Conservation (phyloP, 2,113 vertebrate genomes). For the Sakesphorus luctuosus region DNA sequence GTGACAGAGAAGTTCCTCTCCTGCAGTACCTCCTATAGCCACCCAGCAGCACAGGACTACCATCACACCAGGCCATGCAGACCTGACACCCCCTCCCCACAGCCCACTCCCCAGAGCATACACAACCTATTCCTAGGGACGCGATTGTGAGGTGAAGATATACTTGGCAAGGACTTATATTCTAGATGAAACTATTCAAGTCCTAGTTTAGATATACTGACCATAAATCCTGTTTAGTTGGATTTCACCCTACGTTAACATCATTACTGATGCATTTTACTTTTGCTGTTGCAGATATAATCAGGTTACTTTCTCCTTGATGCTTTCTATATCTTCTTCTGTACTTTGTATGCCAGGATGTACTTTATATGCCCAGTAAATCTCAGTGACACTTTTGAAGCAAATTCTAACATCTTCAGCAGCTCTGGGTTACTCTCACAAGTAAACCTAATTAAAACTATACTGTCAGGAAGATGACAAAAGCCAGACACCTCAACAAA, state of each 20-base stretch:
- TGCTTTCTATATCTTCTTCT: not conserved
- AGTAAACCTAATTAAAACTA: constrained; percentile 10
- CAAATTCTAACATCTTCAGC: not conserved
- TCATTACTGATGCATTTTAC: not conserved
- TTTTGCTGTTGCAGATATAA: not conserved
- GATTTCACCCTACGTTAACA: not conserved
- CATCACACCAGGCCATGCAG: accelerated
- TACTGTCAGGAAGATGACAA: not conserved
- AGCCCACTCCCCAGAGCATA: not conserved
- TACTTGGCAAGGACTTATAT: not conserved
- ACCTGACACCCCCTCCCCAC: not conserved
- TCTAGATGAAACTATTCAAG: not conserved
- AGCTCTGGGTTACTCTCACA: not conserved
- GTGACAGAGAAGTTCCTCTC: not conserved
- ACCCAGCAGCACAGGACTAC: not conserved
- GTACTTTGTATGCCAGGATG: not conserved
- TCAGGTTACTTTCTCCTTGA: not conserved
- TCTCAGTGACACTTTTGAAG: not conserved
- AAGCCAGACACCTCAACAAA: not conserved
- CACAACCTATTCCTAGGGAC: not conserved
- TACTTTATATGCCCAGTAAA: not conserved
- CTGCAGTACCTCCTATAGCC: not conserved
- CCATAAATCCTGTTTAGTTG: not conserved
- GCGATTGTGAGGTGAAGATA: not conserved
- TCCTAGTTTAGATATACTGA: not conserved